phyloP scores from a whole-genome alignment of 2,888 invertebrate genomes.

The Ashinkailepas kermadecensis region DNA sequence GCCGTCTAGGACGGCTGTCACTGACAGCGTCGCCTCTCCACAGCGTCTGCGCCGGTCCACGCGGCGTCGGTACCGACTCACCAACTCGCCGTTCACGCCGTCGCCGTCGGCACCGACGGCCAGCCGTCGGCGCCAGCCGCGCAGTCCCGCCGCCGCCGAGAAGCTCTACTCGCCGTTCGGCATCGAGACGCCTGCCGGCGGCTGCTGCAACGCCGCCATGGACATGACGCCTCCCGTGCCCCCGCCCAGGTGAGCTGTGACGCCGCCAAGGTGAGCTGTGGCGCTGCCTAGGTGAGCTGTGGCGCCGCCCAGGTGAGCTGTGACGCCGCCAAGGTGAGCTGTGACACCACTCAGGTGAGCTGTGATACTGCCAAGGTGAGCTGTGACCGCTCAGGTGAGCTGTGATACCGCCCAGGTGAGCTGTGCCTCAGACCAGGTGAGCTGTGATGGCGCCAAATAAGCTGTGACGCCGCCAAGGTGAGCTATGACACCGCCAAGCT shows the following conservation, averaged over 20 bases:
- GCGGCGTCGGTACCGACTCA: slow-evolving; percentile 13
- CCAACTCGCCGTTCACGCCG: slow-evolving; percentile 17
- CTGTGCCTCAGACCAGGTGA: too few relatives aligned
- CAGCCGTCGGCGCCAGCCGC: background rate
- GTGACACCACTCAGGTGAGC: too few relatives aligned
- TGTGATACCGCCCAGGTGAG: too few relatives aligned
- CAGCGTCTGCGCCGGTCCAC: background rate
- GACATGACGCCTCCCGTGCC: slow-evolving; percentile 1
- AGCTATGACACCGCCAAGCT: too few relatives aligned
- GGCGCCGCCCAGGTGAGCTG: too few relatives aligned
- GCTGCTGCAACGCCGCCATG: background rate
- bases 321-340: too few relatives aligned
- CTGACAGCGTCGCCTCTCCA: background rate
- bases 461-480: too few relatives aligned
- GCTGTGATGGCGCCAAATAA: too few relatives aligned
- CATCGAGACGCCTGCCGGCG: background rate
- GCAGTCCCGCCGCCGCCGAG: background rate
- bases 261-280: background rate
- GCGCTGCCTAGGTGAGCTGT: background rate
- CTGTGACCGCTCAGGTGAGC: too few relatives aligned
- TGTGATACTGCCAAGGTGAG: too few relatives aligned
- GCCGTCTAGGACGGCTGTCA: too few relatives aligned
- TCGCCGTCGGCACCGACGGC: background rate
- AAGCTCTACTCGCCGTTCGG: slow-evolving; percentile 16
- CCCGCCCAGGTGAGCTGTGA: background rate